Percentiles rank a stretch among this genome's conserved stretches.
These are phyloP conservation scores for Pteronura brasiliensis DNA, from an alignment of 2,113 vertebrate species.

Conservation along the genomic window DNA sequence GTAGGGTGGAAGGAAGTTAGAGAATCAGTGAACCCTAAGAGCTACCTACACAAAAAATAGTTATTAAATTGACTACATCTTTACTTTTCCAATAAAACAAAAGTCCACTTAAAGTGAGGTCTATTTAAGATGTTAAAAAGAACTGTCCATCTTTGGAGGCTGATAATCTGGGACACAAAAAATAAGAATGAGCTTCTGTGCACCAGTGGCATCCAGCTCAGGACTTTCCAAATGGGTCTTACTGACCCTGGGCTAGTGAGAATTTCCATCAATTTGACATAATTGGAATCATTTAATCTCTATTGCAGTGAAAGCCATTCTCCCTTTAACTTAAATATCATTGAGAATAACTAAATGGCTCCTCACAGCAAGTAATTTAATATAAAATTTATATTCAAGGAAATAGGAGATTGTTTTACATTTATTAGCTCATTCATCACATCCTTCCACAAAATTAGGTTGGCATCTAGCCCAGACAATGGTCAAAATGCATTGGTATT, in stretches of 20 bases:
- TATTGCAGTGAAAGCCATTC: slow-evolving; percentile 25
- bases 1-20: neutral
- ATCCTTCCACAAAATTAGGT: neutral
- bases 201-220: neutral
- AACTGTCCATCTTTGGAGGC: neutral
- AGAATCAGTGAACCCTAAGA: neutral
- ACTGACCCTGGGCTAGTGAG: neutral
- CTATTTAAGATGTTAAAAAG: neutral
- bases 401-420: slow-evolving; percentile 56
- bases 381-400: slow-evolving; percentile 60
- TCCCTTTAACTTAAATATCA: slow-evolving; percentile 42
- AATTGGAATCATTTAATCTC: slow-evolving; percentile 6
- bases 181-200: neutral
- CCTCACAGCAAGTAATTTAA: slow-evolving; percentile 75
- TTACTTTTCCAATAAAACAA: neutral
- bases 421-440: slow-evolving; percentile 73
- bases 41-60: neutral
- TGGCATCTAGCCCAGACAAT: slow-evolving; percentile 66
- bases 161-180: neutral
- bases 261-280: neutral
- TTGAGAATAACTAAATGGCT: slow-evolving; percentile 62
- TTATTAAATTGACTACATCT: neutral
- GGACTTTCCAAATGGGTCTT: neutral
- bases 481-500: slow-evolving; percentile 75
- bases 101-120: neutral